Evolutionary conservation across 1,140 invertebrate genomes (phyloP).

Genomic region (Drosophila ohnishii): DNA sequence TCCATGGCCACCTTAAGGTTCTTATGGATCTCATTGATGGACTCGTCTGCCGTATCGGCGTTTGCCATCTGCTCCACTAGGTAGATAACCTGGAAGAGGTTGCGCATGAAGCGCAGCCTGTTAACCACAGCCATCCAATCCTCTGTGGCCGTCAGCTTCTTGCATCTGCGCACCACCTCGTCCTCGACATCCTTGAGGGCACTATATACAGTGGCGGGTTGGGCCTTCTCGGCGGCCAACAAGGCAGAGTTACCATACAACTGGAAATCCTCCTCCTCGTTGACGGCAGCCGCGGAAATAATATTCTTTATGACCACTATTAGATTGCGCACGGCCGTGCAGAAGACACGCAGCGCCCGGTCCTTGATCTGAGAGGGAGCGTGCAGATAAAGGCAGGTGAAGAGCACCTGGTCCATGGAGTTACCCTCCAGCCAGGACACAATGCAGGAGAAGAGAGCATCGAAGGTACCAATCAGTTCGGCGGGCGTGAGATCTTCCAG

Average conservation of each 20-base stretch:
- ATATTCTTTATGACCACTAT: slow-evolving; percentile 95
- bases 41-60: slow-evolving; percentile 84
- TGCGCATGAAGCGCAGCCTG: slow-evolving; percentile 92
- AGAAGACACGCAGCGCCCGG: slow-evolving; percentile 92
- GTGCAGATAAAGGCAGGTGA: slow-evolving; percentile 98
- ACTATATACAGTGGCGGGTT: slow-evolving; percentile 90
- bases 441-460: slow-evolving; percentile 95
- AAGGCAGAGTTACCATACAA: slow-evolving; percentile 95
- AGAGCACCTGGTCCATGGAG: slow-evolving; percentile 97
- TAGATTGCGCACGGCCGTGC: slow-evolving; percentile 94
- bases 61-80: slow-evolving; percentile 86
- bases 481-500: slow-evolving; percentile 88
- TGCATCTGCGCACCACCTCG: slow-evolving; percentile 90
- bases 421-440: slow-evolving; percentile 98
- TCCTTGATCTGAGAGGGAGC: slow-evolving; percentile 94
- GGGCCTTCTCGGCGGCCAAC: slow-evolving; percentile 91
- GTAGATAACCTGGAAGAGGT: slow-evolving; percentile 92
- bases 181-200: slow-evolving; percentile 97
- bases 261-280: slow-evolving; percentile 98
- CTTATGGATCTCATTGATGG: slow-evolving; percentile 87
- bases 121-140: slow-evolving; percentile 87
- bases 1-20: slow-evolving; percentile 88
- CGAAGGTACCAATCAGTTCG: slow-evolving; percentile 95
- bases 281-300: slow-evolving; percentile 93
- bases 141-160: slow-evolving; percentile 85